Percentiles rank a stretch among this genome's conserved stretches.
Evolutionary conservation across 2,797 vertebrate species (phyloP).

Genomic region (Micropoecilia bifurca): DNA sequence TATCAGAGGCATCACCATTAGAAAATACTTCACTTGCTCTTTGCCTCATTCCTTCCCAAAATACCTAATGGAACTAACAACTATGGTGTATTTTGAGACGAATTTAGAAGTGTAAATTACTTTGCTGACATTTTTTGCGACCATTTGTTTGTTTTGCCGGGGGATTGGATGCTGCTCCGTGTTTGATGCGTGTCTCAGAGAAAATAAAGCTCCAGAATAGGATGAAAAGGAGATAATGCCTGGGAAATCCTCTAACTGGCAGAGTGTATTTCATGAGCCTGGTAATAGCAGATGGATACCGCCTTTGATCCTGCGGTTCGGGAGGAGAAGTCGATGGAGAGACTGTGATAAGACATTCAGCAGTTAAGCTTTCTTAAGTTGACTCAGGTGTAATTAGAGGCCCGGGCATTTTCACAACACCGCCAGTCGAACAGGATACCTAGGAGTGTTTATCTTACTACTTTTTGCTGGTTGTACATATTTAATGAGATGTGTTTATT

Average conservation of each 20-base stretch:
- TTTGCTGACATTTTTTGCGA: constrained; percentile 1
- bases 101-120: constrained; percentile 14
- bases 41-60: neutral
- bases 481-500: neutral
- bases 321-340: constrained; percentile 70
- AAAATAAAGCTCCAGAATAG: constrained; percentile 58
- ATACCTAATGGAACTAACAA: constrained; percentile 12
- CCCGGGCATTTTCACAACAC: constrained; percentile 32
- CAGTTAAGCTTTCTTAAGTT: constrained; percentile 50
- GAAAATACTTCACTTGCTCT: constrained; percentile 13
- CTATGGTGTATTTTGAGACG: constrained; percentile 2
- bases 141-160: constrained; percentile 41
- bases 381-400: constrained; percentile 42
- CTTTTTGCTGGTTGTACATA: neutral
- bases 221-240: constrained; percentile 72
- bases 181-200: constrained; percentile 50
- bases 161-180: constrained; percentile 53
- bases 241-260: constrained; percentile 65
- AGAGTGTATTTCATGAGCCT: constrained; percentile 63
- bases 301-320: constrained; percentile 64
- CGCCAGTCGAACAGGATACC: constrained; percentile 19
- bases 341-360: constrained; percentile 70
- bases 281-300: constrained; percentile 66
- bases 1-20: constrained; percentile 23
- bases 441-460: neutral